A percentile compares a stretch with the other conserved stretches of the same genome.
These are phyloP conservation scores for Acleris emargana DNA, from an alignment of 2,888 invertebrate species.

Conservation along the genomic window DNA sequence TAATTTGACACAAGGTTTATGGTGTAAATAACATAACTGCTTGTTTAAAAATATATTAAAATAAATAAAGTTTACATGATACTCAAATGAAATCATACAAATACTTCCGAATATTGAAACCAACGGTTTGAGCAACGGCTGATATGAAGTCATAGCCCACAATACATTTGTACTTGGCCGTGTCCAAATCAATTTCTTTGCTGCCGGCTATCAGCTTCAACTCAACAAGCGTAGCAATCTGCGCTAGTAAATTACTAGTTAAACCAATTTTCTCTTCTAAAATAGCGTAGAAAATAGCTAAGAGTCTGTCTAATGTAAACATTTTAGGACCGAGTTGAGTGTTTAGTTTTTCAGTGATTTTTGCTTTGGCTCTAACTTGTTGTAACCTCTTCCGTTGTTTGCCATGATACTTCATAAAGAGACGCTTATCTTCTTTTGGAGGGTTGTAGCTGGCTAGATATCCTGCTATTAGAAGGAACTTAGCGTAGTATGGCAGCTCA, in stretches of 20 bases:
- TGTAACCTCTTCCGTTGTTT: constrained; percentile 87
- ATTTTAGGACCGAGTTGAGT: constrained; percentile 92
- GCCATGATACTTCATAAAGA: constrained; percentile 92
- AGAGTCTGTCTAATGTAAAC: constrained; percentile 90
- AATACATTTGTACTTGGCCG: constrained; percentile 93
- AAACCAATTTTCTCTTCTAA: constrained; percentile 92
- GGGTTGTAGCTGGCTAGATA: constrained; percentile 97
- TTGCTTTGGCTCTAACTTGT: constrained; percentile 85
- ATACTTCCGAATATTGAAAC: constrained; percentile 90
- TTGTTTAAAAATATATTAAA: constrained; percentile 3
- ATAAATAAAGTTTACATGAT: constrained; percentile 25
- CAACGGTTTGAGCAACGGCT: constrained; percentile 89
- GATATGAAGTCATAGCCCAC: constrained; percentile 92
- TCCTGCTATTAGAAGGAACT: constrained; percentile 94
- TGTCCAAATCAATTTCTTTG: constrained; percentile 89
- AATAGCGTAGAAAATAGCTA: constrained; percentile 96
- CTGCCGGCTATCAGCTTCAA: constrained; percentile 90
- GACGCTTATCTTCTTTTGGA: constrained; percentile 91
- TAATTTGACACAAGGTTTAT: no score
- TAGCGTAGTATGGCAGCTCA: constrained; percentile 94
- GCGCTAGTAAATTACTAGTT: constrained; percentile 93
- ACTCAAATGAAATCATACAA: constrained; percentile 86
- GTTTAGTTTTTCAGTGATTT: constrained; percentile 80
- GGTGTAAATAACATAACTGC: not conserved
- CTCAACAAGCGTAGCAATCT: constrained; percentile 94